A percentile compares a stretch with the other conserved stretches of the same genome.
These are phyloP conservation scores for Malacoraja senta DNA, from an alignment of 2,797 vertebrate species.

Conservation along the genomic window DNA sequence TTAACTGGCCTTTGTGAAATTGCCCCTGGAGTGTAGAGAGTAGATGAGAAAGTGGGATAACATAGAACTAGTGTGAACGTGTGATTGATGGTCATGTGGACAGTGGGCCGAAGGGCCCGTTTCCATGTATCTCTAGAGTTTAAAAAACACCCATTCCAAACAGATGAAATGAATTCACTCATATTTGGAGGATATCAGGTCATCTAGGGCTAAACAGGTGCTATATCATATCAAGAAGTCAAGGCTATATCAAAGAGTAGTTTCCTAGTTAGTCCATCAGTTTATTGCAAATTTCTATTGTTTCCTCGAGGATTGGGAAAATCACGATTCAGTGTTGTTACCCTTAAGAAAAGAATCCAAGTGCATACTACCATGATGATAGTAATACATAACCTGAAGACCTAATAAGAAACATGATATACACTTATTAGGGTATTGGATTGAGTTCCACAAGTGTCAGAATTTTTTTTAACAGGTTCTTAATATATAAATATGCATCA, in stretches of 20 bases:
- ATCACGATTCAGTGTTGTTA: background rate
- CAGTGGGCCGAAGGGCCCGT: too few relatives aligned
- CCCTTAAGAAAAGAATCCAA: background rate
- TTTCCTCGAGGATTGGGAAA: too few relatives aligned
- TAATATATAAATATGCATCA: background rate
- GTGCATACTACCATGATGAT: background rate
- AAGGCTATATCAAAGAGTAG: background rate
- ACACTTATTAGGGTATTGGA: background rate
- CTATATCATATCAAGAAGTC: too few relatives aligned
- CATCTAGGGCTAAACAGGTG: background rate
- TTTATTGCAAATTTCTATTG: background rate
- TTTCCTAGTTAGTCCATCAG: background rate
- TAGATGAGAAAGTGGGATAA: too few relatives aligned
- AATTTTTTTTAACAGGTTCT: background rate
- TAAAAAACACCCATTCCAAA: background rate
- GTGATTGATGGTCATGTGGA: too few relatives aligned
- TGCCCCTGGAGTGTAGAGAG: too few relatives aligned
- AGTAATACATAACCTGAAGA: background rate
- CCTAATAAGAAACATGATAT: background rate
- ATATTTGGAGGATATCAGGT: background rate
- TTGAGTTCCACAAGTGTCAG: slow-evolving; percentile 34
- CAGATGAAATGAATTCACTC: background rate
- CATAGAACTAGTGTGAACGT: too few relatives aligned
- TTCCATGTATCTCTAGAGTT: too few relatives aligned
- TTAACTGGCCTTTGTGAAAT: too few relatives aligned